A percentile compares a stretch with the other conserved stretches of the same genome.
These are phyloP conservation scores for Semicossyphus pulcher DNA, from an alignment of 2,113 vertebrate genomes.

Conservation along the genomic window DNA sequence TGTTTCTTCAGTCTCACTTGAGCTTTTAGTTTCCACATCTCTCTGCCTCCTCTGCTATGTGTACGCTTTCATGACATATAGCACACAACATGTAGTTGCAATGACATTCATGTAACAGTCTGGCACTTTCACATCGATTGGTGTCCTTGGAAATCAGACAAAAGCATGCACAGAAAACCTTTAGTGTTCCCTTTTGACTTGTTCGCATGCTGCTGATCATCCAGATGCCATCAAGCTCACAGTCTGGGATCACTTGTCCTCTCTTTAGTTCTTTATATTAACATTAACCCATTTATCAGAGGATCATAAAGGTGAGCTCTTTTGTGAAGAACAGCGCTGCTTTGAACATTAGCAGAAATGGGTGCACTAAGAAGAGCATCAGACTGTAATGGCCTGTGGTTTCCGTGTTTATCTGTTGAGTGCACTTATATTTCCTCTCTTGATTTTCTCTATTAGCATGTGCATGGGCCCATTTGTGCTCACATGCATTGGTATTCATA, in stretches of 20 bases:
- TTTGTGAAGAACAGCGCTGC: constrained; percentile 6
- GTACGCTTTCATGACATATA: constrained; percentile 3
- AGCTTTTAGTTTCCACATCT: no score
- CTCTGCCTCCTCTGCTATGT: background rate
- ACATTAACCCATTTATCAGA: constrained; percentile 15
- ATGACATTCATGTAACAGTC: constrained; percentile 35
- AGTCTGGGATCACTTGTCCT: constrained; percentile 4
- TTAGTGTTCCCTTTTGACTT: no score
- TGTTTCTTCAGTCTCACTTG: no score
- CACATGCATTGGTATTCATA: constrained; percentile 59
- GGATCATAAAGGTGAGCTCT: background rate
- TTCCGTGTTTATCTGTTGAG: constrained; percentile 26
- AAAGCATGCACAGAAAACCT: constrained; percentile 12
- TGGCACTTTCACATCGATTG: no score
- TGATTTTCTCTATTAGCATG: constrained; percentile 53
- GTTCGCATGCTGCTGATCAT: constrained; percentile 7
- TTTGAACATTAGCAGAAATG: background rate
- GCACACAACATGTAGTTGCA: constrained; percentile 15
- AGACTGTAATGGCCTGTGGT: constrained; percentile 24
- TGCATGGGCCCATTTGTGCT: constrained; percentile 35
- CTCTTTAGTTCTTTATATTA: background rate
- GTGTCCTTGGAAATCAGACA: constrained; percentile 45
- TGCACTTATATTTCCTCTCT: constrained; percentile 26
- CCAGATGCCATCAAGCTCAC: constrained; percentile 17
- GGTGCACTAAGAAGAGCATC: constrained; percentile 2